These are phyloP conservation scores for Heliconius hermathena DNA, from an alignment of 1,140 invertebrate species.

Conservation along the genomic window DNA sequence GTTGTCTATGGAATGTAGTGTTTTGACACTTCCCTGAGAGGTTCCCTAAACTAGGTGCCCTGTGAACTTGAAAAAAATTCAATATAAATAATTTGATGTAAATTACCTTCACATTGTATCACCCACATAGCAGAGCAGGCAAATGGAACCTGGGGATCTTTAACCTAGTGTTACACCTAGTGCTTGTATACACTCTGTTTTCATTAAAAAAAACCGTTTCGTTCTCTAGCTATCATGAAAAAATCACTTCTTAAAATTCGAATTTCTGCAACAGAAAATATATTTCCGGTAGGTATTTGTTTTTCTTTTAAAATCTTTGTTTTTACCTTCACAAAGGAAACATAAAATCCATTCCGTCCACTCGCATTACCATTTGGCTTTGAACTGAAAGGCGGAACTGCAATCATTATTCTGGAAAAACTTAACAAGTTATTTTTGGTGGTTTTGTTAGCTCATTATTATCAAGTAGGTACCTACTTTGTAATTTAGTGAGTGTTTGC, in stretches of 20 bases:
- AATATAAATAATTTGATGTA: too few species aligned
- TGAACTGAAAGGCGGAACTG: not conserved
- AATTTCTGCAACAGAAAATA: not conserved
- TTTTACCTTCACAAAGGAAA: conserved; percentile 5
- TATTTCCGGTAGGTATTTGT: not conserved
- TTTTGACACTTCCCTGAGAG: too few species aligned
- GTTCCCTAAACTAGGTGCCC: too few species aligned
- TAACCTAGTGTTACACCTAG: not conserved
- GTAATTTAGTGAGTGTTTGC: not conserved
- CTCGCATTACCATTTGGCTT: not conserved
- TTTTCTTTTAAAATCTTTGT: not conserved
- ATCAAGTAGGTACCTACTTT: not conserved
- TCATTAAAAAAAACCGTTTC: too few species aligned
- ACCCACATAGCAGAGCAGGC: not conserved
- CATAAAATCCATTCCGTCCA: not conserved
- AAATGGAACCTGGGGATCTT: not conserved
- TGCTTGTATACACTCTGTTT: not conserved
- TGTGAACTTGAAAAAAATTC: too few species aligned
- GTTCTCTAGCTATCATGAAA: not conserved
- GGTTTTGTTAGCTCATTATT: too few species aligned
- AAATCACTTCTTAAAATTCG: not conserved
- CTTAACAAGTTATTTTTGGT: not conserved
- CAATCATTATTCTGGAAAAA: not conserved
- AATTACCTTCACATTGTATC: not conserved
- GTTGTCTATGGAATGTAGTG: too few species aligned